These are phyloP conservation scores for Drosophila leonis DNA, from an alignment of 2,888 invertebrate genomes.

Conservation along the genomic window DNA sequence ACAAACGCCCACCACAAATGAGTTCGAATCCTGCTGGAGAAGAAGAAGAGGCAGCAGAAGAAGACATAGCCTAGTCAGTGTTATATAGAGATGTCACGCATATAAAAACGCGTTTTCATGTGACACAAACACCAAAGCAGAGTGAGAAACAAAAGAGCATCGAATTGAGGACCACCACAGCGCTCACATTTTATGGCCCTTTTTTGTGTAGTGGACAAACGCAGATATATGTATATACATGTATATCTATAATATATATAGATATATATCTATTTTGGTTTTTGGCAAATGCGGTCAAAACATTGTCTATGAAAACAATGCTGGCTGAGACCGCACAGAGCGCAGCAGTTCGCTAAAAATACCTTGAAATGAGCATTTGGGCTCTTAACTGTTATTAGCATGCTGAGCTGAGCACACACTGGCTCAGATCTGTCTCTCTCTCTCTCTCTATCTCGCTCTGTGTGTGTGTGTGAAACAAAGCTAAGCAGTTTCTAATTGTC, in stretches of 20 bases:
- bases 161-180: constrained; percentile 62
- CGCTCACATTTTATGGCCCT: constrained; percentile 30
- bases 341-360: constrained; percentile 48
- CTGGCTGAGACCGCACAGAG: constrained; percentile 72
- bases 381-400: constrained; percentile 79
- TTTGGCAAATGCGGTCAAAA: constrained; percentile 84
- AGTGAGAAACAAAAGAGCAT: constrained; percentile 45
- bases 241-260: constrained; percentile 28
- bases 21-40: constrained; percentile 9
- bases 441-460: neutral
- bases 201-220: constrained; percentile 27
- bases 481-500: constrained; percentile 79
- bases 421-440: neutral
- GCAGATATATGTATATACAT: neutral
- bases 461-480: constrained; percentile 43
- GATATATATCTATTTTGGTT: constrained; percentile 75
- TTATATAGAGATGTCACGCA: constrained; percentile 70
- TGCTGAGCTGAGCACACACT: constrained; percentile 54
- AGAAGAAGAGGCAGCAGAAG: neutral
- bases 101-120: constrained; percentile 65
- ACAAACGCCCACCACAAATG: constrained; percentile 61
- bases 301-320: constrained; percentile 78
- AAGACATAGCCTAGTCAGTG: neutral
- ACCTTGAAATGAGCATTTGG: constrained; percentile 78
- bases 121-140: constrained; percentile 40